Conservation (phyloP, 2,797 vertebrate species). For the Sphenodon punctatus region DNA sequence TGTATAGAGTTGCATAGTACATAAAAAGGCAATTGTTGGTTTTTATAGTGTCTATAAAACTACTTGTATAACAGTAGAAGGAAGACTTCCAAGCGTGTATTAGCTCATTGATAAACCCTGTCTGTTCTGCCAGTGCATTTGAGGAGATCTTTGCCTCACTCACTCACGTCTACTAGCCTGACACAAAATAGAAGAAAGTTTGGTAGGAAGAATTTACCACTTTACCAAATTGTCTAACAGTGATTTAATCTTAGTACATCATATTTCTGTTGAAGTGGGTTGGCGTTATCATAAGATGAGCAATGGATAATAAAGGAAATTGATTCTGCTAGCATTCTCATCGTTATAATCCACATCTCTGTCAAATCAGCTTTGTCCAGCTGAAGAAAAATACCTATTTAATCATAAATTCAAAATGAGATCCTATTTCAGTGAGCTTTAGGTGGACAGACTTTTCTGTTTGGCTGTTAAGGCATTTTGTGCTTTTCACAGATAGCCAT, state of each 20-base stretch:
- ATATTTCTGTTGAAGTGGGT: not conserved
- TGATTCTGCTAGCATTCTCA: not conserved
- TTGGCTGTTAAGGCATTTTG: not conserved
- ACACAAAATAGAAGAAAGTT: not conserved
- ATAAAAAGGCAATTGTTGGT: not conserved
- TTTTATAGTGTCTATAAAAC: not conserved
- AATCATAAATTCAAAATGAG: not conserved
- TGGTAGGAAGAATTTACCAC: not conserved
- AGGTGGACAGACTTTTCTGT: not conserved
- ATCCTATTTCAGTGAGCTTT: not conserved
- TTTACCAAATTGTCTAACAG: not conserved
- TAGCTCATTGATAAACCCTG: not conserved
- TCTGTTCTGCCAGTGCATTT: not conserved
- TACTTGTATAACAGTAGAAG: not conserved
- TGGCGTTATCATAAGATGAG: not conserved
- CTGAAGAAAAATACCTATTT: too few species aligned
- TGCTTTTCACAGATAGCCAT: too few species aligned
- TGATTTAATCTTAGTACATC: not conserved
- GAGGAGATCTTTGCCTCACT: not conserved
- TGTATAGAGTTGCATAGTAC: not conserved
- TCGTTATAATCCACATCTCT: not conserved
- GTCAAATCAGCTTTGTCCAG: conserved; percentile 5
- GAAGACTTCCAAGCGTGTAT: fast-evolving
- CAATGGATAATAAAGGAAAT: not conserved
- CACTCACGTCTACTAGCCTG: not conserved